phyloP scores from a whole-genome alignment of 2,797 vertebrate genomes.

The Malurus splendens region DNA sequence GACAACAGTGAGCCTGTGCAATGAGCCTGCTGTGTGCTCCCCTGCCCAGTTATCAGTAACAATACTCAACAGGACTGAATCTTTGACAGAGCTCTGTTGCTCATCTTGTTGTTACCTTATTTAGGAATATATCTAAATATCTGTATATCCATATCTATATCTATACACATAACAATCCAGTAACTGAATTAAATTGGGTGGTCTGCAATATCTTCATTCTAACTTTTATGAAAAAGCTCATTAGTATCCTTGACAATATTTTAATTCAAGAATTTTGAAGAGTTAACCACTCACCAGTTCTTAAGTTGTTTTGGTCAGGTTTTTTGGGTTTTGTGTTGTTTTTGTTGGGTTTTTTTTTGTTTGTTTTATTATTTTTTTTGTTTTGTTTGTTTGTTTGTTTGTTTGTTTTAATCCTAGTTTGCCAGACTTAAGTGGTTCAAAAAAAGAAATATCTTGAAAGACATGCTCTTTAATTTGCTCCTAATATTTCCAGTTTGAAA shows the following conservation, averaged over 20 bases:
- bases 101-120: neutral
- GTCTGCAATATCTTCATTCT: neutral
- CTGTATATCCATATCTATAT: neutral
- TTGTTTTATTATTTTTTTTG: neutral
- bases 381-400: neutral
- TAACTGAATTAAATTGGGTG: neutral
- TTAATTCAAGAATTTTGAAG: neutral
- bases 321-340: neutral
- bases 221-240: neutral
- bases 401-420: neutral
- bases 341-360: neutral
- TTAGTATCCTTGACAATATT: neutral
- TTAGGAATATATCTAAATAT: neutral
- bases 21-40: neutral
- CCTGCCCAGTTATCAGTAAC: neutral
- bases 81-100: neutral
- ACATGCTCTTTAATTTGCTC: neutral
- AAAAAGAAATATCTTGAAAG: neutral
- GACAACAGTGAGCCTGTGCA: neutral
- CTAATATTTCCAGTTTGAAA: neutral
- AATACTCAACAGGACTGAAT: neutral
- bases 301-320: neutral
- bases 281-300: neutral
- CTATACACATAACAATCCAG: neutral
- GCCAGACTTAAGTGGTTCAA: neutral